Percentiles rank a stretch among this genome's conserved stretches.
Evolutionary conservation across 2,888 invertebrate genomes (phyloP).

Genomic region (Oscheius myriophilus): DNA sequence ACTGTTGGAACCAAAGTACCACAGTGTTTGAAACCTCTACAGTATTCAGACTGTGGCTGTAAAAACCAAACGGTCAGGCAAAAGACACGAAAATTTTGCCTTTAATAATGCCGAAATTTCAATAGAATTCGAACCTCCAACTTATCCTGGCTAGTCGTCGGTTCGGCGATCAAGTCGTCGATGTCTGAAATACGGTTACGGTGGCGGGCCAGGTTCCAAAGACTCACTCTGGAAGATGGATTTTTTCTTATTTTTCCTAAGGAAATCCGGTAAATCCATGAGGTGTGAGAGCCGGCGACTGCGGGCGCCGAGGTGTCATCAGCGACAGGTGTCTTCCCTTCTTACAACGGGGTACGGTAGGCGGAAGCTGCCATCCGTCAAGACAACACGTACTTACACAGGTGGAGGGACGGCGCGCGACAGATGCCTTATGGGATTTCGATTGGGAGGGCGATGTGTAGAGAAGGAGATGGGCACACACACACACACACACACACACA

Average conservation of each 20-base stretch:
- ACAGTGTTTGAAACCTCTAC: too few relatives aligned
- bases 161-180: slow-evolving; percentile 24
- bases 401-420: not conserved
- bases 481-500: not conserved
- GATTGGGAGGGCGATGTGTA: not conserved
- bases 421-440: not conserved
- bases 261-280: slow-evolving; percentile 9
- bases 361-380: slow-evolving; percentile 20
- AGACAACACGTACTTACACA: slow-evolving; percentile 17
- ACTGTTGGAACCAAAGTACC: too few relatives aligned
- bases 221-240: slow-evolving; percentile 25
- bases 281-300: slow-evolving; percentile 22
- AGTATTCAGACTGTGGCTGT: too few relatives aligned
- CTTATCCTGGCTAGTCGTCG: slow-evolving; percentile 26
- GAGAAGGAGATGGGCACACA: not conserved
- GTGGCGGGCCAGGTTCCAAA: not conserved
- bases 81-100: too few relatives aligned
- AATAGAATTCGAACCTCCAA: slow-evolving; percentile 9
- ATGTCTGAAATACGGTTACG: slow-evolving; percentile 9
- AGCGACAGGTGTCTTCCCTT: slow-evolving; percentile 22
- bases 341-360: slow-evolving; percentile 27
- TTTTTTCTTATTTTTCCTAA: slow-evolving; percentile 11
- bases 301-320: slow-evolving; percentile 24
- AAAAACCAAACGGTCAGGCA: too few relatives aligned
- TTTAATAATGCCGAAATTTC: too few relatives aligned